phyloP scores from a whole-genome alignment of 2,888 invertebrate genomes.

The Dermolepida albohirtum region DNA sequence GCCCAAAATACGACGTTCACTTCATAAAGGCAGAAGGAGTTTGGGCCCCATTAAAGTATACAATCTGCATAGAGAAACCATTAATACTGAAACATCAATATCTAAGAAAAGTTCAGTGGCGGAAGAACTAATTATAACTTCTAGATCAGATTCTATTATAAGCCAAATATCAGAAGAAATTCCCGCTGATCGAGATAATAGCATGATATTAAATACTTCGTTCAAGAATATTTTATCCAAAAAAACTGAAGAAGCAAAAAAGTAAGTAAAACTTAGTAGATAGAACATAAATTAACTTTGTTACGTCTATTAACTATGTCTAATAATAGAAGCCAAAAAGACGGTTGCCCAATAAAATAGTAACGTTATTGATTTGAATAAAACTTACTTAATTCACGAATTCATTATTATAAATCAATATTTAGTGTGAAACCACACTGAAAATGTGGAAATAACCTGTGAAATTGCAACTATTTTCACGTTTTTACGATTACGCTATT shows the following conservation, averaged over 20 bases:
- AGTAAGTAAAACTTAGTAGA: conserved; percentile 45
- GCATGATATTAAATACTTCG: conserved; percentile 33
- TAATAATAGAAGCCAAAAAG: too few species aligned
- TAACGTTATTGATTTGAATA: too few species aligned
- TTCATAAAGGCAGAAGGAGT: conserved; percentile 59
- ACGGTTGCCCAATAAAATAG: too few species aligned
- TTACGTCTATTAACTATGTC: too few species aligned
- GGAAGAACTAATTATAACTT: conserved; percentile 58
- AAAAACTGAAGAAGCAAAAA: conserved; percentile 51
- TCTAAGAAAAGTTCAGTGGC: conserved; percentile 56
- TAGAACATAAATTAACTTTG: too few species aligned
- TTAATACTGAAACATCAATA: conserved; percentile 59
- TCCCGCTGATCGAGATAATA: conserved; percentile 25
- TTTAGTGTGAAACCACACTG: too few species aligned
- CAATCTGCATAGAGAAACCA: conserved; percentile 62
- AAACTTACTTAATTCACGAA: too few species aligned
- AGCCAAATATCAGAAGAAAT: conserved; percentile 49
- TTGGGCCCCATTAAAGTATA: conserved; percentile 69
- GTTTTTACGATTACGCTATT: too few species aligned
- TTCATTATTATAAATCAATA: too few species aligned
- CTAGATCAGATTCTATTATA: conserved; percentile 52
- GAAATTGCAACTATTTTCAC: too few species aligned
- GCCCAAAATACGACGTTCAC: conserved; percentile 65
- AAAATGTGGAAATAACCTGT: too few species aligned
- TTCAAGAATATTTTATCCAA: conserved; percentile 39